Evolutionary conservation across 2,888 invertebrate species (phyloP).

Genomic region (Caenorhabditis japonica): DNA sequence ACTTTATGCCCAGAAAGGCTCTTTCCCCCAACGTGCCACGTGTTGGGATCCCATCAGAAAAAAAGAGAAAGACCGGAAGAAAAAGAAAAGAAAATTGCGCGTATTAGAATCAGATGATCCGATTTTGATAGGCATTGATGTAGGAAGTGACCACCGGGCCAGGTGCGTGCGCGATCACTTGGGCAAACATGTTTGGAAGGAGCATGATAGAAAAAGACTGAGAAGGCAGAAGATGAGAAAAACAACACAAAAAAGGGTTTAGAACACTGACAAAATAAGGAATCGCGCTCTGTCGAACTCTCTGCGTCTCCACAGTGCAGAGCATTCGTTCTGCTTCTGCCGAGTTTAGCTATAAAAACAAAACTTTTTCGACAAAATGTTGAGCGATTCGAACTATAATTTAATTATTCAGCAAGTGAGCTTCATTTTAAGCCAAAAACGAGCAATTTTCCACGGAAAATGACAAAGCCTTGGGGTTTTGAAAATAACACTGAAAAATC

Average conservation of each 20-base stretch:
- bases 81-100: not conserved
- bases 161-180: not conserved
- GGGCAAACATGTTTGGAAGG: slow-evolving; percentile 34
- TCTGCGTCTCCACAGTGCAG: no score
- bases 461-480: no score
- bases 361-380: no score
- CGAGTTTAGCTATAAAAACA: no score
- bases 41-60: not conserved
- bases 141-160: not conserved
- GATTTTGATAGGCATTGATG: not conserved
- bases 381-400: no score
- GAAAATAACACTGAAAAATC: no score
- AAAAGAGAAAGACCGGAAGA: not conserved
- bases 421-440: no score
- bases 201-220: slow-evolving; percentile 10
- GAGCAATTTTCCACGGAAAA: no score
- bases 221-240: not conserved
- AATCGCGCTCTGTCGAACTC: no score
- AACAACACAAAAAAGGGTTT: not conserved
- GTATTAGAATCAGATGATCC: slow-evolving; percentile 4
- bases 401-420: no score
- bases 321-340: no score
- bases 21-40: not conserved
- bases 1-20: not conserved
- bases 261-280: no score